A percentile compares a stretch with the other conserved stretches of the same genome.
Conservation (phyloP, 2,797 vertebrate species). For the Periophthalmus magnuspinnatus region DNA sequence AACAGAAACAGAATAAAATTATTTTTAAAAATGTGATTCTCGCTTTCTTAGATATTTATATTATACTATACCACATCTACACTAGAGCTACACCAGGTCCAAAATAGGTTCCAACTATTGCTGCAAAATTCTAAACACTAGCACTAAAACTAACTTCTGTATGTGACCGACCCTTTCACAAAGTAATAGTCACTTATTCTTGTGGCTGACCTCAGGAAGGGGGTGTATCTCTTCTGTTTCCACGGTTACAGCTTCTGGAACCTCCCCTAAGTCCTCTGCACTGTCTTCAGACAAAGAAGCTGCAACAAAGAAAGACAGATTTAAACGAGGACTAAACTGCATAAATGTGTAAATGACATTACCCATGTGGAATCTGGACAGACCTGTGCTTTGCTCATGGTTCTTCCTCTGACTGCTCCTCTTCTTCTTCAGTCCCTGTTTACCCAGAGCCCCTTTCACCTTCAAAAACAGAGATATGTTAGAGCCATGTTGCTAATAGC, state of each 20-base stretch:
- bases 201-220: conserved; percentile 82
- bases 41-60: no score
- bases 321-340: background rate
- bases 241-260: conserved; percentile 84
- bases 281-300: conserved; percentile 26
- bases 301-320: background rate
- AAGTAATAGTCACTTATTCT: background rate
- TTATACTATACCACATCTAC: no score
- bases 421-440: conserved; percentile 82
- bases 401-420: conserved; percentile 81
- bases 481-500: background rate
- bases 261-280: conserved; percentile 68
- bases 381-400: conserved; percentile 53
- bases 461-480: conserved; percentile 26
- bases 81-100: no score
- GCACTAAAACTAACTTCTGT: no score
- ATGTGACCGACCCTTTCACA: no score
- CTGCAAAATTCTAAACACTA: no score
- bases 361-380: no score
- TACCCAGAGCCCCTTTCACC: conserved; percentile 75
- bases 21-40: no score
- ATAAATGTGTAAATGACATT: background rate
- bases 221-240: conserved; percentile 88
- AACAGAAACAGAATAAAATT: no score
- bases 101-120: no score